Evolutionary conservation across 2,888 invertebrate genomes (phyloP), one percentile per base, ranked within the genome.

Genomic region (Drosophila nigricruria): DNA sequence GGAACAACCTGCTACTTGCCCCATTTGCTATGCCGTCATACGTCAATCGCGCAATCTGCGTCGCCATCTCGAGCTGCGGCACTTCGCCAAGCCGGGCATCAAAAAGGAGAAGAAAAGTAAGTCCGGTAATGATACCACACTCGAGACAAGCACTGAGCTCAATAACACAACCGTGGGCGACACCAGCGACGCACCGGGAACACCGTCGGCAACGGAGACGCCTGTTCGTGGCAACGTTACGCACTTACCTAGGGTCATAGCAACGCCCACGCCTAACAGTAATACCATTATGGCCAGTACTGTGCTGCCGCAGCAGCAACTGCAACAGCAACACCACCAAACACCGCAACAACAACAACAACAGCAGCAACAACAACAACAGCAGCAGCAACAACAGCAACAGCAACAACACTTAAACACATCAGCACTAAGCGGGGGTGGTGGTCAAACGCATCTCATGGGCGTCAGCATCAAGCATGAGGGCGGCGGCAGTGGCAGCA

Each of bases 1-100:
- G 14, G 95, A 95, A 87, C 94, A 94, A 91, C 95, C 95, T 38
- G 94, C 94, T 25, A 93, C 94, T 52, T 95, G 95, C 91, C 94
- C 94, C 30, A 93, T 95, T 34, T 95, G 95, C 77, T 94, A 94
- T 74, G 94, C 94, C 57, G 94, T 94, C 54, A 93, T 95, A 38
- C 93, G 94, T 69, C 94, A 95, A 88, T 94, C 95, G 6, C 93
- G 95, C 64, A 95, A 95, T 87, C 90, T 95, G 65, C 93, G 94
- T 32, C 93, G 95, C 76, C 95, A 95, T 85, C 92, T 95, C 63
- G 94, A 93, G 82, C 82, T 93, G 59, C 86, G 93, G 78, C 93
- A 93, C 89, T 93, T 93, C 69, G 93, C 93, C 65, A 93, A 93
- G 78, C 93, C 93, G 16, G 92, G 92, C 63, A 90, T 92, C 27